These are phyloP conservation scores for Spicauda simplicius DNA, from an alignment of 2,888 invertebrate species.

Conservation along the genomic window DNA sequence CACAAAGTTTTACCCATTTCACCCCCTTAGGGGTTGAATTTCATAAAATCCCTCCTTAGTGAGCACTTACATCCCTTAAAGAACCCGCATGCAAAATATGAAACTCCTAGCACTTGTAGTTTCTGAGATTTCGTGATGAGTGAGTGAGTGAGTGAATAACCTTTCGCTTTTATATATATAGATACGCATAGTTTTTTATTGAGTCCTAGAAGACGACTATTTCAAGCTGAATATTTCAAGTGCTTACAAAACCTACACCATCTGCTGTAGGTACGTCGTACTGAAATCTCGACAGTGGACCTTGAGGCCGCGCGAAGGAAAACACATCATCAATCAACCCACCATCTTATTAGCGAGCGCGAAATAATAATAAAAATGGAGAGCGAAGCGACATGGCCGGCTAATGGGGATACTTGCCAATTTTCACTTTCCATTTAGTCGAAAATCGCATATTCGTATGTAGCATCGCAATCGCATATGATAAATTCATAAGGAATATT, in stretches of 20 bases:
- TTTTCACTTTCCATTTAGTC: conserved; percentile 1
- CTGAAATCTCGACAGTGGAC: not conserved
- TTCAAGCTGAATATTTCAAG: not conserved
- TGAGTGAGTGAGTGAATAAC: too few species aligned
- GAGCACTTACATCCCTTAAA: too few species aligned
- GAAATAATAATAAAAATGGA: conserved; percentile 3
- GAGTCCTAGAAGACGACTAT: too few species aligned
- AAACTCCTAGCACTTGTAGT: too few species aligned
- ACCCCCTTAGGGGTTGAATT: too few species aligned
- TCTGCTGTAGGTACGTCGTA: not conserved
- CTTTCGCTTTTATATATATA: too few species aligned
- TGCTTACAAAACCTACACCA: not conserved
- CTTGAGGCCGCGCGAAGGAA: not conserved
- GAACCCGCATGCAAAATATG: too few species aligned
- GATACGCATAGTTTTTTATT: too few species aligned
- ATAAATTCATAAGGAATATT: too few species aligned
- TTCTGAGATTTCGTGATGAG: too few species aligned
- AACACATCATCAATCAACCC: not conserved
- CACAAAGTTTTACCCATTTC: too few species aligned
- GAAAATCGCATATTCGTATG: not conserved
- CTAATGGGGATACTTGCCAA: not conserved
- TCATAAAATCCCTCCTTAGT: too few species aligned
- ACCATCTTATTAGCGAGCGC: conserved; percentile 1
- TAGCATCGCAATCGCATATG: not conserved
- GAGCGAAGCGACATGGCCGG: not conserved